Base-by-base conservation (phyloP, 2,888 invertebrate species). In the Melikaiella ostensackeni region DNA sequence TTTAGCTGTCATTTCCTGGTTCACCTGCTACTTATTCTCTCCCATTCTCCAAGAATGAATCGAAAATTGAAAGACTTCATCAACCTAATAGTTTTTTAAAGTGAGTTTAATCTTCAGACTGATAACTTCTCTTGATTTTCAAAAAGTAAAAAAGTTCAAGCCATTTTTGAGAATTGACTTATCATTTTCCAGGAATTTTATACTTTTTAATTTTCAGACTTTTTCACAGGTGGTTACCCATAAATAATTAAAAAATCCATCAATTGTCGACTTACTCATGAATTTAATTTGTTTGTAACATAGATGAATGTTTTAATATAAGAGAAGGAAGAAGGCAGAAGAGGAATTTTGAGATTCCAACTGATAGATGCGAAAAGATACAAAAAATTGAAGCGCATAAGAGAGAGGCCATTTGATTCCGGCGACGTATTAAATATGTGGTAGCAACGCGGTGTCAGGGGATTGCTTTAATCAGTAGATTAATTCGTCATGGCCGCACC, bases 401-500 rank as follows among this genome's bases (percentile, higher is more conserved):
- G 82, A 85, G 81, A 83, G 85, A 83, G 83, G 85, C 85, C 86
- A 88, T 89, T 89, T 87, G 89, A 89, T 88, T 88, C 85, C 86
- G 86, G 88, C 88, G 88, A 89, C 88, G 88, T 88, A 89, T 90
- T 90, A 89, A 90, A 89, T 88, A 87, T 86, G 89, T 89, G 87
- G 90, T 90, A 90, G 90, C 89, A 87, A 83, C 84, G 86, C 86
- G 86, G 87, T 89, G 89, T 89, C 89, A 89, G 88, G 86, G 87
- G 86, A 90, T 90, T 89, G 89, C 90, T 89, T 91, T 90, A 91
- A 91, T 91, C 91, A 91, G 89, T 88, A 89, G 88, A 91, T 90
- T 91, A 91, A 91, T 91, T 90, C 90, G 91, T 91, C 89, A 91
- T 88, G 90, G 88, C 88, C 85, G 86, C 88, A 86, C 87, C 84